These are phyloP conservation scores for Diceros bicornis DNA, from an alignment of 2,797 vertebrate genomes.

Conservation along the genomic window DNA sequence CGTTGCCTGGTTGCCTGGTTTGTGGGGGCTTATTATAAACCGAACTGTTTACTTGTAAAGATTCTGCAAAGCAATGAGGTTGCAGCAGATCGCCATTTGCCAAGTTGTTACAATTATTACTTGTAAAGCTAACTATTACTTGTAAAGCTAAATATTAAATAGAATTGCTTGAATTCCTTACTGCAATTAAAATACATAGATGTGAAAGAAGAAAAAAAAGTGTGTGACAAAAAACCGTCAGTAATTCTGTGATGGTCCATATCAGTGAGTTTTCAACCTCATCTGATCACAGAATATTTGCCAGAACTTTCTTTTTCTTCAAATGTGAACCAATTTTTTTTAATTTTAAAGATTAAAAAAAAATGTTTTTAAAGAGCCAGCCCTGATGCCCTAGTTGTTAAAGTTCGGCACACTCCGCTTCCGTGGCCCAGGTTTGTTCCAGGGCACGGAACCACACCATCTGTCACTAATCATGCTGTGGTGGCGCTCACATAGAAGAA, in stretches of 20 bases:
- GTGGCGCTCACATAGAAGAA: no score
- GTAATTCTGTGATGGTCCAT: not conserved
- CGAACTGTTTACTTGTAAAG: not conserved
- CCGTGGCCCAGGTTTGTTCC: no score
- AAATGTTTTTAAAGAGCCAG: no score
- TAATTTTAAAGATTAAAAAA: not conserved
- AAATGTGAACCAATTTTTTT: not conserved
- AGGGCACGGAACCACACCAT: no score
- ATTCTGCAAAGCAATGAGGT: not conserved
- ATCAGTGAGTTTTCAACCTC: not conserved
- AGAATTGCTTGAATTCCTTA: not conserved
- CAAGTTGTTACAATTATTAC: not conserved
- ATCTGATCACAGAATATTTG: not conserved
- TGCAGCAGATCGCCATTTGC: not conserved
- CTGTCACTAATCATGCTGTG: no score
- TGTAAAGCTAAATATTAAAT: not conserved
- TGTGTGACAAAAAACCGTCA: not conserved
- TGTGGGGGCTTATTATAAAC: not conserved
- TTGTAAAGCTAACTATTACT: not conserved
- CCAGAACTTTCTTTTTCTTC: not conserved
- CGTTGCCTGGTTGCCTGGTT: not conserved
- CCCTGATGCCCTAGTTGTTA: no score
- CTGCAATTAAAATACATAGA: not conserved
- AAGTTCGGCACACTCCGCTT: no score
- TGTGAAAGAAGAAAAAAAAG: not conserved